Evolutionary conservation across 1,140 invertebrate species (phyloP), one percentile per base, ranked within the genome.

Genomic region (Drosophila persimilis): DNA sequence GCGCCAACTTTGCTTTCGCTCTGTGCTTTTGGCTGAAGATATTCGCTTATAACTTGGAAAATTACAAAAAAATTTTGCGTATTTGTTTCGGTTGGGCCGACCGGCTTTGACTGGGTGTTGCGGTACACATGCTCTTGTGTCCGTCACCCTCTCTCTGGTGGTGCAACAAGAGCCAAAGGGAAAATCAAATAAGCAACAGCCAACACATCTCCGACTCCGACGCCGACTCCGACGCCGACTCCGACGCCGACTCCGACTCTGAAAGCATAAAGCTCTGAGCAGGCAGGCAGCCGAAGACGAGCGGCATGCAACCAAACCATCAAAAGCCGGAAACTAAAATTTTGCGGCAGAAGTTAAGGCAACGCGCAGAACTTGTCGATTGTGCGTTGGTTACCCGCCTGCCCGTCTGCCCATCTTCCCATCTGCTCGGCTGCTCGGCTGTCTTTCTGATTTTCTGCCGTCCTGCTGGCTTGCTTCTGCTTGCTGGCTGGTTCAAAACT

Each of bases 301-400:
- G 55, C 62, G 51, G 44, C 57, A 54, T 55, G 65, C 59, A 77
- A 72, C 56, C 45, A 55, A 78, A 80, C 64, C 81, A 86, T 86
- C 83, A 85, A 85, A 85, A 85, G 77, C 65, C 81, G 81, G 81
- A 85, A 85, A 85, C 81, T 86, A 80, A 86, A 85, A 83, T 83
- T 77, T 81, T 81, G 83, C 77, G 77, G 69, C 73, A 81, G 65
- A 85, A 85, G 81, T 85, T 86, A 75, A 77, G 81, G 73, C 81
- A 86, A 74, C 81, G 77, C 64, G 80, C 73, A 77, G 52, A 86
- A 74, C 83, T 85, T 85, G 81, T 81, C 81, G 81, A 85, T 85
- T 86, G 69, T 86, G 77, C 70, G 74, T 73, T 58, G 53, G 31
- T 45, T 53, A 35, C 41, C 13, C 53, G 50, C 22, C 31, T 52